Evolutionary conservation across 2,797 vertebrate species (phyloP), one percentile per base, ranked within the genome.

Genomic region (Lagorchestes hirsutus): DNA sequence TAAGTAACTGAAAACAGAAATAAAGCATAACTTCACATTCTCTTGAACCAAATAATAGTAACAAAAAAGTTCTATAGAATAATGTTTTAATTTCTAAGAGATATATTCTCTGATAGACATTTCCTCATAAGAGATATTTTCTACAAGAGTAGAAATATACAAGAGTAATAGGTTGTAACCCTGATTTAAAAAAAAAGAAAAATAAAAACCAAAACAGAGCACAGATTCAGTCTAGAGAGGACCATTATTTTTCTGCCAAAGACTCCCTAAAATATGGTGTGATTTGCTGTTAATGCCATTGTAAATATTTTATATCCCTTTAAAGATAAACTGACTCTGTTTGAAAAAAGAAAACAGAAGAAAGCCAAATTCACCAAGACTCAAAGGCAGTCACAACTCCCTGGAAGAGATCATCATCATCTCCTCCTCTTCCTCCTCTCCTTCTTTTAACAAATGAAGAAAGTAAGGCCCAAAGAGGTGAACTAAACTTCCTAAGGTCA

Each of bases 1-100:
- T 5, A 27, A 87, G 27, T 87, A 27, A 82, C 24, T 82, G 27
- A 28, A 87, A 87, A 50, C 22, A 94, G 94, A 82, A 0, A 8
- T 54, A 92, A 90, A 97, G 50, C 11, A 54, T 91, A 31, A 91
- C 90, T 90, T 27, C 40, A 54, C 52, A 87, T 95, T 97, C 96
- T 93, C 46, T 92, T 56, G 90, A 93, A n/a, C 55, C 6, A 96
- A 52, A 1, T 1, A 22, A 2, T 12, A 22, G 92, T 91, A 12
- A 67, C 18, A 55, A 22, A 55, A 18, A 54, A 93, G 6, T 29
- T 67, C 95, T 29, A 87, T 87, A 87, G 62, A 93, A 90, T 31
- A 56, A 54, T 92, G 9, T 52, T 95, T 62, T 54, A 90, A 95
- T 96, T 94, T 5, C 9, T 55, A 0, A 93, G 28, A 93, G 50